Conservation (phyloP, 1,140 invertebrate genomes). For the Alviniconcha marisindica region DNA sequence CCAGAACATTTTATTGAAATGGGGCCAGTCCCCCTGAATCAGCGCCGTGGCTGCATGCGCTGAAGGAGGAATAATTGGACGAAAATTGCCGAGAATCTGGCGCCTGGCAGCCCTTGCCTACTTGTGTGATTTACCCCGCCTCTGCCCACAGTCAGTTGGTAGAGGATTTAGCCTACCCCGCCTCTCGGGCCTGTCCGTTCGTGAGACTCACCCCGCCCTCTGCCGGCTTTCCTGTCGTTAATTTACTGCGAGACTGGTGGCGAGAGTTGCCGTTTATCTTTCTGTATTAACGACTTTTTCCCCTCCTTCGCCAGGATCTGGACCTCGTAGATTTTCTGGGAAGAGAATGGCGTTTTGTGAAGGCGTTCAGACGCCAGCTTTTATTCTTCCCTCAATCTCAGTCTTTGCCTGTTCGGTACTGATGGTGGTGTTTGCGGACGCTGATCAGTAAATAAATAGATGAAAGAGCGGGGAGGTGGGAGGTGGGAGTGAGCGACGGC, state of each 20-base stretch:
- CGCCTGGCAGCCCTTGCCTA: neutral
- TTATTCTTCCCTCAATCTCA: no score
- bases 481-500: no score
- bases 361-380: no score
- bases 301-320: neutral
- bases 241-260: neutral
- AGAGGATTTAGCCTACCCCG: no score
- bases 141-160: no score
- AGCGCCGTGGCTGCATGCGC: neutral
- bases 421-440: no score
- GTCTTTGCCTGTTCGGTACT: no score
- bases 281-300: neutral
- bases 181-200: no score
- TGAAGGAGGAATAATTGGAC: neutral
- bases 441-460: no score
- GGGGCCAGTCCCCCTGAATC: neutral
- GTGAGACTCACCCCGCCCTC: no score
- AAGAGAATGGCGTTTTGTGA: no score
- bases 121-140: neutral
- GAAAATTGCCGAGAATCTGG: slow-evolving; percentile 8
- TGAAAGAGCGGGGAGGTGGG: no score
- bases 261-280: slow-evolving; percentile 3
- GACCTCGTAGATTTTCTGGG: neutral
- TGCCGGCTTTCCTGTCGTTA: neutral
- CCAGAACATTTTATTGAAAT: neutral